Evolutionary conservation across 2,888 invertebrate species (phyloP).

Genomic region (Exocentrus adspersus): DNA sequence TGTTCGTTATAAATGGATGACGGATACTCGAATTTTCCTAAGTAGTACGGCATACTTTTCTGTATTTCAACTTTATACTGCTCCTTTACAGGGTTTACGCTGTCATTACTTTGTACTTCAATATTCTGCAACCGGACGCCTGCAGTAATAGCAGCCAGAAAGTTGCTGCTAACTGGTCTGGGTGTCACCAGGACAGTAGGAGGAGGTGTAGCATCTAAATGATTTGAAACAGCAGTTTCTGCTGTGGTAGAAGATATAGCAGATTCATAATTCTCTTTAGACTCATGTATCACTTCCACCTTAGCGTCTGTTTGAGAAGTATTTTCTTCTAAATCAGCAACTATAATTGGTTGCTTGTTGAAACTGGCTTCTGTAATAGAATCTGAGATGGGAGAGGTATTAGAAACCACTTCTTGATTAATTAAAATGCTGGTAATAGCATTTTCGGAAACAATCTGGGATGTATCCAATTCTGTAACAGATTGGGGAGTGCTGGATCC

Average conservation of each 20-base stretch:
- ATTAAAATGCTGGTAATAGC: constrained; percentile 29
- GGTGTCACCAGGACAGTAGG: constrained; percentile 66
- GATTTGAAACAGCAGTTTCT: constrained; percentile 41
- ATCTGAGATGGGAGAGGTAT: constrained; percentile 37
- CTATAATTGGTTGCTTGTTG: constrained; percentile 59
- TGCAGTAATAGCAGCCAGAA: constrained; percentile 71
- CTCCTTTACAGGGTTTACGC: constrained; percentile 51
- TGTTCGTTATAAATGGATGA: constrained; percentile 61
- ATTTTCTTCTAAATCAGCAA: constrained; percentile 57
- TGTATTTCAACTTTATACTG: constrained; percentile 71
- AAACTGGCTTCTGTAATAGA: constrained; percentile 45
- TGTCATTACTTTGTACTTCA: constrained; percentile 39
- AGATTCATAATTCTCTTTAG: constrained; percentile 33
- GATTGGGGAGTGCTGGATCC: constrained; percentile 44
- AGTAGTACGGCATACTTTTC: constrained; percentile 70
- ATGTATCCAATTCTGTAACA: constrained; percentile 41
- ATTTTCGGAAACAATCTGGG: constrained; percentile 3
- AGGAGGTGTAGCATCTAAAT: constrained; percentile 37
- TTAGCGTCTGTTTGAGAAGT: constrained; percentile 49
- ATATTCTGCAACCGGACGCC: constrained; percentile 67
- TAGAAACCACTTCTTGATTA: constrained; percentile 25
- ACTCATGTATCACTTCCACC: constrained; percentile 29
- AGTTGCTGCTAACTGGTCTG: constrained; percentile 67
- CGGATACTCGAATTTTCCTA: constrained; percentile 63
- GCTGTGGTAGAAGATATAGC: constrained; percentile 49